These are phyloP conservation scores for Plutomurus gul DNA, from an alignment of 1,140 invertebrate genomes.

Conservation along the genomic window DNA sequence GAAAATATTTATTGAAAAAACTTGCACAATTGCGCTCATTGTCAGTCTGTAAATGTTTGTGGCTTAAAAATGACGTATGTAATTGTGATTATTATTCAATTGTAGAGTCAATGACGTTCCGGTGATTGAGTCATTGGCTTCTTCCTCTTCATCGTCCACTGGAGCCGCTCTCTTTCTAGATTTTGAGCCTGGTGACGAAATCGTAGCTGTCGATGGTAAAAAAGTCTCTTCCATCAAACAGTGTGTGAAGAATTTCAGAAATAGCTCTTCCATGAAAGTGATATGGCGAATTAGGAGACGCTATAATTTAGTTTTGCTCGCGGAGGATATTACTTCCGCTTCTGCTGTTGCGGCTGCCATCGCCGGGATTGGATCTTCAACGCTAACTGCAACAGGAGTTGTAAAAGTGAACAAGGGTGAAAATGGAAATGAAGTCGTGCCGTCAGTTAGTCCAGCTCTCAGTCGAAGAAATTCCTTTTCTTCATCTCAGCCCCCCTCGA, in stretches of 20 bases:
- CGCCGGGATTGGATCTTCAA: background rate
- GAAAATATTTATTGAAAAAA: background rate
- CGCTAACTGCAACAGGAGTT: background rate
- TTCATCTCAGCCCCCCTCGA: background rate
- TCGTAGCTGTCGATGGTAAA: slow-evolving; percentile 80
- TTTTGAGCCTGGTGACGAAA: slow-evolving; percentile 74
- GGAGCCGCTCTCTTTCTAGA: slow-evolving; percentile 58
- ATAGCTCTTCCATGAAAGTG: slow-evolving; percentile 48
- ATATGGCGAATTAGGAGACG: slow-evolving; percentile 44
- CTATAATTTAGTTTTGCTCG: background rate
- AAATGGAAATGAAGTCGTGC: background rate
- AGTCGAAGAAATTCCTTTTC: slow-evolving; percentile 25
- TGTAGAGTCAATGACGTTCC: slow-evolving; percentile 27
- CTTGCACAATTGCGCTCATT: background rate
- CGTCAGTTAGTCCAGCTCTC: background rate
- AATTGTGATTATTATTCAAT: background rate
- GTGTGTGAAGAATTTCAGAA: slow-evolving; percentile 50
- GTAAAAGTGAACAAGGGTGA: background rate
- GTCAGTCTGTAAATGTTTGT: too few relatives aligned
- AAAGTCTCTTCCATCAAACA: slow-evolving; percentile 62
- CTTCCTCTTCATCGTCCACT: background rate
- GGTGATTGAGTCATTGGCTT: slow-evolving; percentile 30
- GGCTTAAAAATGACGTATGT: too few relatives aligned
- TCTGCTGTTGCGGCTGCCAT: background rate
- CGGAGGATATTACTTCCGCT: background rate